These are phyloP conservation scores for Gymnoscelis rufifasciata DNA, from an alignment of 2,888 invertebrate genomes.

Conservation along the genomic window DNA sequence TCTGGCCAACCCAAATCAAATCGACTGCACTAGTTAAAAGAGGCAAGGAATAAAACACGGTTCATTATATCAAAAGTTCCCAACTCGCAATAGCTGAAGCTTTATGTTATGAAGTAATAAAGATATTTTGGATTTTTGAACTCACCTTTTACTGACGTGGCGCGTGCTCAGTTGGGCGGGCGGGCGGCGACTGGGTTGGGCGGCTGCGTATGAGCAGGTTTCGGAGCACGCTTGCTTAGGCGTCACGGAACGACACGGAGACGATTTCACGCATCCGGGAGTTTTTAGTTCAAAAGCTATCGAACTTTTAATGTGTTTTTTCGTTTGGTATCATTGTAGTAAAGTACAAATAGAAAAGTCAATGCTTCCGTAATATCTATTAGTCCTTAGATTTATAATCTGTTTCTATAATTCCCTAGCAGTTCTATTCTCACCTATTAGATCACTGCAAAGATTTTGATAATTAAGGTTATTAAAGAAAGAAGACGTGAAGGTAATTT, in stretches of 20 bases:
- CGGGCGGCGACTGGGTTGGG: constrained; percentile 74
- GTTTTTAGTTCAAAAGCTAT: neutral
- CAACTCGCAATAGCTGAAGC: neutral
- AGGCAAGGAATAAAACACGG: no score
- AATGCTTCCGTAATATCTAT: no score
- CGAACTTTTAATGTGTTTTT: no score
- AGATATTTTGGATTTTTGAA: constrained; percentile 30
- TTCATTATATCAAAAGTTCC: neutral
- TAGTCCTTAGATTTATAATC: no score
- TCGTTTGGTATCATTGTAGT: no score
- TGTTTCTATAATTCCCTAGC: no score
- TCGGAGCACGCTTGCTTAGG: constrained; percentile 21
- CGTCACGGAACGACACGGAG: constrained; percentile 23
- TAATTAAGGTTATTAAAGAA: no score
- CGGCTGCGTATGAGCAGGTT: constrained; percentile 46
- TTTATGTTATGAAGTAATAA: constrained; percentile 16
- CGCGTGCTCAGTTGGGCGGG: constrained; percentile 67
- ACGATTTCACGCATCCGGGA: constrained; percentile 11
- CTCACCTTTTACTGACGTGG: constrained; percentile 49
- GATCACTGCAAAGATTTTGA: no score
- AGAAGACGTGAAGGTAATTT: no score
- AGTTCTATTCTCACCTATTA: no score
- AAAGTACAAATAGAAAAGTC: no score
- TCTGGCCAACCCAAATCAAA: neutral
- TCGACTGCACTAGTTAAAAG: neutral